Percentiles rank a stretch among this genome's conserved stretches.
Conservation (phyloP, 2,888 invertebrate species). For the Agrotis exclamationis region DNA sequence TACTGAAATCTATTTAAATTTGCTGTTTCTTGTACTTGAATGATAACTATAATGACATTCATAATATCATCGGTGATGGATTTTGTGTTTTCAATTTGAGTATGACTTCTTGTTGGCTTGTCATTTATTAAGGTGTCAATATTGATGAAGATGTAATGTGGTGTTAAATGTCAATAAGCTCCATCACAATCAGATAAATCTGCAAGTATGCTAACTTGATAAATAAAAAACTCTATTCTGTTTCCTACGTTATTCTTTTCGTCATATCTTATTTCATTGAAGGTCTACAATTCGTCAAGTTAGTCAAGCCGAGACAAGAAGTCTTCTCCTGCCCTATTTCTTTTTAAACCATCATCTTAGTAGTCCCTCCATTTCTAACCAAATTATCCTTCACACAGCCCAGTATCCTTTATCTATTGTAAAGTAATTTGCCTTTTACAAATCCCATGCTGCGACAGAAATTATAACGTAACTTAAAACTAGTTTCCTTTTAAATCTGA, state of each 20-base stretch:
- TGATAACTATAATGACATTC: constrained; percentile 32
- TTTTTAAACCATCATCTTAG: not conserved
- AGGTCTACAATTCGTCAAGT: no score
- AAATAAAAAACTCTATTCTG: no score
- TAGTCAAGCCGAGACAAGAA: no score
- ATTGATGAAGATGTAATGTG: not conserved
- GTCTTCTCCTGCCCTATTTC: no score
- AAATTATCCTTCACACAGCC: not conserved
- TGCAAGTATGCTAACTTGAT: no score
- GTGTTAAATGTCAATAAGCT: not conserved
- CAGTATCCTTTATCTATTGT: not conserved
- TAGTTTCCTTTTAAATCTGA: constrained; percentile 23
- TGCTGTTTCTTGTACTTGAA: constrained; percentile 31
- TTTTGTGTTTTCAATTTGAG: constrained; percentile 33
- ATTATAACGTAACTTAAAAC: constrained; percentile 6
- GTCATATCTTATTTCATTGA: no score
- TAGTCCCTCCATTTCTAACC: not conserved
- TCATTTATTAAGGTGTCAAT: not conserved
- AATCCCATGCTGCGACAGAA: not conserved
- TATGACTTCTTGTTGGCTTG: constrained; percentile 15
- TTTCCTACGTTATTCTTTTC: no score
- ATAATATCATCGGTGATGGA: constrained; percentile 31
- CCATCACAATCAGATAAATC: no score
- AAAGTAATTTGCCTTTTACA: not conserved
- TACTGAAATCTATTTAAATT: constrained; percentile 32